Evolutionary conservation across 2,113 vertebrate species (phyloP).

Genomic region (Paracyprichromis sp.): DNA sequence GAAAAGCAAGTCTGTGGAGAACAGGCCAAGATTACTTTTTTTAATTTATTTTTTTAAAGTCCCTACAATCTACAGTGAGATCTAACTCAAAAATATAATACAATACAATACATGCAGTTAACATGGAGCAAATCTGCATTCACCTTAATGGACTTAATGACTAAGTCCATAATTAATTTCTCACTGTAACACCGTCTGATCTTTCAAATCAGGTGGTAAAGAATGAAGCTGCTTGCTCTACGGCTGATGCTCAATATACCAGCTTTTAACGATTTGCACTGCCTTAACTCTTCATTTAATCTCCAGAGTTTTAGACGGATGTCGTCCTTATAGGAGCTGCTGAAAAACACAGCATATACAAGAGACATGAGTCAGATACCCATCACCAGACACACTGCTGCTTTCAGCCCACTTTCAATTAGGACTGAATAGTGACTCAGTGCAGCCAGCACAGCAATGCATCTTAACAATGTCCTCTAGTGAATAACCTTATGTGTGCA

Average conservation of each 20-base stretch:
- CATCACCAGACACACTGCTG: conserved; percentile 15
- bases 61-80: background rate
- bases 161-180: background rate
- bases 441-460: conserved; percentile 42
- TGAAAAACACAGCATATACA: background rate
- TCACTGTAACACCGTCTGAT: background rate
- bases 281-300: background rate
- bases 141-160: background rate
- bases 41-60: no score
- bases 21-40: background rate
- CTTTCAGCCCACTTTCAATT: conserved; percentile 52
- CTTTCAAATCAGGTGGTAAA: background rate
- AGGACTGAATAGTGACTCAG: conserved; percentile 54
- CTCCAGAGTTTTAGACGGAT: background rate
- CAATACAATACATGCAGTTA: background rate
- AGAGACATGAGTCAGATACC: conserved; percentile 27
- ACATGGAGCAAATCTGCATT: background rate
- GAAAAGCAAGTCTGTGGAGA: background rate
- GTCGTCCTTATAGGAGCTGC: background rate
- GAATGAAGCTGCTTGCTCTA: background rate
- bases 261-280: background rate
- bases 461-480: conserved; percentile 22
- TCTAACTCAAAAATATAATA: background rate
- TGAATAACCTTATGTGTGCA: background rate
- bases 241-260: background rate